A percentile compares a stretch with the other conserved stretches of the same genome.
phyloP scores from a whole-genome alignment of 2,797 vertebrate species.

The Sylvilagus floridanus region DNA sequence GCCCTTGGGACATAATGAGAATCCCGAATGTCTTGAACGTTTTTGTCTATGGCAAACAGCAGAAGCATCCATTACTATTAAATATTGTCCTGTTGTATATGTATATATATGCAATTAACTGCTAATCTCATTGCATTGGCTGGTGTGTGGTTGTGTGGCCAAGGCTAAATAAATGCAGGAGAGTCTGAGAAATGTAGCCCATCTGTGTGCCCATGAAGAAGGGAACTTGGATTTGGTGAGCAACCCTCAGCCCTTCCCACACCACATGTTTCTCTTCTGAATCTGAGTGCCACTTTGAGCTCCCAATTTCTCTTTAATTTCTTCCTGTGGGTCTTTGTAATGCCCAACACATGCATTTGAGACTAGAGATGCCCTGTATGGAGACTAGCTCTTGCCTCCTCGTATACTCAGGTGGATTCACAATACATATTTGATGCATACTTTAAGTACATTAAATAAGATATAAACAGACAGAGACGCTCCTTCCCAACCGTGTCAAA shows the following conservation, averaged over 20 bases:
- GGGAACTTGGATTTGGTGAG: background rate
- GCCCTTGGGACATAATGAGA: background rate
- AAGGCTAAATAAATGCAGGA: background rate
- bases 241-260: background rate
- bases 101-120: background rate
- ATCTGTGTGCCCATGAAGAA: background rate
- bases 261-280: background rate
- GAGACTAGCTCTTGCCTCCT: background rate
- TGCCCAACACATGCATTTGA: background rate
- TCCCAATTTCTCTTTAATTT: background rate
- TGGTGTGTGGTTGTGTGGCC: background rate
- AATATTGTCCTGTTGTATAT: background rate
- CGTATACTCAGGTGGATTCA: background rate
- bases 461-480: background rate
- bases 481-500: constrained; percentile 18
- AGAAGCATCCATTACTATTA: background rate
- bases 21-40: background rate
- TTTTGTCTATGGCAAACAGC: background rate
- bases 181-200: background rate
- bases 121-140: background rate
- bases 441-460: background rate
- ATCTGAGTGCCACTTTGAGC: background rate
- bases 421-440: background rate
- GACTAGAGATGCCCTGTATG: background rate
- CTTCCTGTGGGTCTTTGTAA: background rate